phyloP scores from a whole-genome alignment of 2,888 invertebrate species.

The Nomada ruficornis region DNA sequence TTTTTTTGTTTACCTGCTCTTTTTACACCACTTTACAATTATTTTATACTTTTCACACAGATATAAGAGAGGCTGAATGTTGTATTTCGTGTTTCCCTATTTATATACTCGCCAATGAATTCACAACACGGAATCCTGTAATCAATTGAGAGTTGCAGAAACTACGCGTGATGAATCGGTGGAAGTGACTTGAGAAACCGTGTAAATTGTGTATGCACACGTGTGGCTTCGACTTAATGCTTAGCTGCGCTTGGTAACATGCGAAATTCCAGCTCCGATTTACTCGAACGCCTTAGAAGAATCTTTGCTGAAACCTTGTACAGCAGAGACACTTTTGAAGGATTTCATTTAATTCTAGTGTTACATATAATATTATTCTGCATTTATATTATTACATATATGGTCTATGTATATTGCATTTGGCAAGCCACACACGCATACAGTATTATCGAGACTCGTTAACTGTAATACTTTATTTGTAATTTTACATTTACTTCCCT shows the following conservation, averaged over 20 bases:
- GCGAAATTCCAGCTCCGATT: neutral
- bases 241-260: conserved; percentile 4
- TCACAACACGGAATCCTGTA: neutral
- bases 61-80: too few species aligned
- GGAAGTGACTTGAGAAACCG: neutral
- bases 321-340: neutral
- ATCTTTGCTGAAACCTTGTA: neutral
- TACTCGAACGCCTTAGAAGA: neutral
- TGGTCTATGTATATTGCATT: too few species aligned
- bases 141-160: conserved; percentile 1
- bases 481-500: too few species aligned
- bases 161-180: neutral
- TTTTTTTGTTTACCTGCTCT: too few species aligned
- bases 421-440: too few species aligned
- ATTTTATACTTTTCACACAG: too few species aligned
- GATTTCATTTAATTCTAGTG: neutral
- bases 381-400: too few species aligned
- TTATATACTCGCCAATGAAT: neutral
- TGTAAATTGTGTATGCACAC: conserved; percentile 4
- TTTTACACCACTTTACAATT: too few species aligned
- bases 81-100: too few species aligned
- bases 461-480: too few species aligned
- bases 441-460: neutral
- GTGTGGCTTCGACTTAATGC: neutral
- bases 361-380: neutral